Evolutionary conservation across 1,140 invertebrate genomes (phyloP).

Genomic region (Temnothorax nylanderi): DNA sequence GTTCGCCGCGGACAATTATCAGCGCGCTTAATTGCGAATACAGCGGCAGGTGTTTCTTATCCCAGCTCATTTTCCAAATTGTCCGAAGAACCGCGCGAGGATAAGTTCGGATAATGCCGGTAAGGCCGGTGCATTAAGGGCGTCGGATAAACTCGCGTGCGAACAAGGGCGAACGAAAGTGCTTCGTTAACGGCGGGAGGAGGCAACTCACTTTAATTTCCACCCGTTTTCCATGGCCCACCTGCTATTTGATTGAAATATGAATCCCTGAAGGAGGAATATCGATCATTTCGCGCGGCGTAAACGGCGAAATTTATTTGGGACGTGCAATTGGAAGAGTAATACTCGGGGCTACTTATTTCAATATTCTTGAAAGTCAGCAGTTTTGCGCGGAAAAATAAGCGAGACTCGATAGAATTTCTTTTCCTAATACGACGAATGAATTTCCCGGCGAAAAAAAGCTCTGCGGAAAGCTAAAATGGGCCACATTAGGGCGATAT

Average conservation of each 20-base stretch:
- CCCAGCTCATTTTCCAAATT: slow-evolving; percentile 64
- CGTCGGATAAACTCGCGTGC: slow-evolving; percentile 37
- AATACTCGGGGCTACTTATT: not conserved
- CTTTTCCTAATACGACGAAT: not conserved
- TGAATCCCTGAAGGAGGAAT: slow-evolving; percentile 28
- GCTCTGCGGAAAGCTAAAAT: slow-evolving; percentile 23
- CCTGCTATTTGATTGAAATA: slow-evolving; percentile 57
- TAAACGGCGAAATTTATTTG: slow-evolving; percentile 10
- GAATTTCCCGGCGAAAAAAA: slow-evolving; percentile 6
- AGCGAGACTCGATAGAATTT: not conserved
- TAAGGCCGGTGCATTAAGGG: slow-evolving; percentile 49
- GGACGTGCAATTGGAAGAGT: not conserved
- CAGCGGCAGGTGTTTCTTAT: slow-evolving; percentile 61
- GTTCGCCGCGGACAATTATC: slow-evolving; percentile 33
- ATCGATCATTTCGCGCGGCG: slow-evolving; percentile 8
- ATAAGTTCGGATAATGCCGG: slow-evolving; percentile 44
- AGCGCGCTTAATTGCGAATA: slow-evolving; percentile 51
- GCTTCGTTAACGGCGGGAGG: slow-evolving; percentile 50
- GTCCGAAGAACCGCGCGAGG: slow-evolving; percentile 48
- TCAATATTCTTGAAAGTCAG: not conserved
- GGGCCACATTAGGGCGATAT: slow-evolving; percentile 40
- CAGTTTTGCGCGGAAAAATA: not conserved
- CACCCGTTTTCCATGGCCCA: slow-evolving; percentile 37
- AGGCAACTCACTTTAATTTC: slow-evolving; percentile 58
- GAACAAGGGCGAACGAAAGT: slow-evolving; percentile 47